Percentiles rank a stretch among this genome's conserved stretches.
These are phyloP conservation scores for Falco cherrug DNA, from an alignment of 2,797 vertebrate genomes.

Conservation along the genomic window DNA sequence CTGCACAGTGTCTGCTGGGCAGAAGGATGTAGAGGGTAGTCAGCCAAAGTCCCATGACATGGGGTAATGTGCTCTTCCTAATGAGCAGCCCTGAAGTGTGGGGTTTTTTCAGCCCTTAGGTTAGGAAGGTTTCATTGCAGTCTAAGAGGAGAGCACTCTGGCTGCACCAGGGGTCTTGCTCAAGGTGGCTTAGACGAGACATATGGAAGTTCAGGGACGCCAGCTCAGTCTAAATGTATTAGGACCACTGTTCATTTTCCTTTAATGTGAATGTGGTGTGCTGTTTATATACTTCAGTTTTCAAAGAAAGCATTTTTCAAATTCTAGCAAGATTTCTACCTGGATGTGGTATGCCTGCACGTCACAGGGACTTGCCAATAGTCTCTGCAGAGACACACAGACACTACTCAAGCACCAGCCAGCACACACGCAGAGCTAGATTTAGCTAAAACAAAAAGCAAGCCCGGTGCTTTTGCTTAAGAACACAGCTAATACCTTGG, in stretches of 20 bases:
- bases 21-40: constrained; percentile 29
- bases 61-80: not conserved
- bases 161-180: fast-evolving
- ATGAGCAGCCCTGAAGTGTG: not conserved
- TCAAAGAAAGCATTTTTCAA: not conserved
- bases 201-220: not conserved
- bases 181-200: not conserved
- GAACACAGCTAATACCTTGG: not conserved
- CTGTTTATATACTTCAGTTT: not conserved
- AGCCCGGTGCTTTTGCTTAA: not conserved
- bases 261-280: not conserved
- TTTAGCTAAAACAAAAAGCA: not conserved
- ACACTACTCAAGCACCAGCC: not conserved
- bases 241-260: not conserved
- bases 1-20: not conserved
- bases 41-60: not conserved
- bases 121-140: not conserved
- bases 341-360: not conserved
- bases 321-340: not conserved
- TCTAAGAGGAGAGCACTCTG: not conserved
- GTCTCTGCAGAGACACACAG: not conserved
- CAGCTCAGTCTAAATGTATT: not conserved
- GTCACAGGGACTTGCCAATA: not conserved
- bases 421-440: not conserved
- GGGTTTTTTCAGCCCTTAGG: fast-evolving